A percentile compares a stretch with the other conserved stretches of the same genome.
Conservation (phyloP, 2,888 invertebrate species). For the Drosophila kanekoi region DNA sequence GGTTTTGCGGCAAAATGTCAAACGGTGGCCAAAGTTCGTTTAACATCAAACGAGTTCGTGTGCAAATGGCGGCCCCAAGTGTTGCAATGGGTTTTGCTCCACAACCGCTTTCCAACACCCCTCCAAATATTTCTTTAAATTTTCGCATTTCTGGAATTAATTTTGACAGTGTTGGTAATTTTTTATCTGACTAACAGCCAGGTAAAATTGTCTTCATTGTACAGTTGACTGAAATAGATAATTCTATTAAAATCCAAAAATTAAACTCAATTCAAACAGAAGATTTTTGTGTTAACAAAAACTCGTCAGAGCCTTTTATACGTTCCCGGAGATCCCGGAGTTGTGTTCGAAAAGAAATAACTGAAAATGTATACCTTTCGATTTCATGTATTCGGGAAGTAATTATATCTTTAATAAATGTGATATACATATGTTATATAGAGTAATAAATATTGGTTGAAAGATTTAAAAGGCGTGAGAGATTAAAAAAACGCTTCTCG, state of each 20-base stretch:
- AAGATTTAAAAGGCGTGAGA: no score
- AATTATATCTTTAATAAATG: no score
- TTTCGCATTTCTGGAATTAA: constrained; percentile 52
- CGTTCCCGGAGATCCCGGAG: no score
- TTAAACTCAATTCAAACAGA: not conserved
- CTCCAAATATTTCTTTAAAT: constrained; percentile 51
- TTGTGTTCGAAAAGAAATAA: no score
- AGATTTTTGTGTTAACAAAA: no score
- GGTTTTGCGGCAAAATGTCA: constrained; percentile 77
- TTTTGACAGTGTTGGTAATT: constrained; percentile 39
- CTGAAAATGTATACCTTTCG: no score
- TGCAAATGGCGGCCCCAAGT: constrained; percentile 68
- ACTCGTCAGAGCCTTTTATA: no score
- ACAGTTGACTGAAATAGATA: constrained; percentile 11
- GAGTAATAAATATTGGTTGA: no score
- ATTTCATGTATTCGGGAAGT: no score
- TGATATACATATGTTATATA: no score
- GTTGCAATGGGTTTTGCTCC: constrained; percentile 27
- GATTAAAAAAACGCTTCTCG: no score
- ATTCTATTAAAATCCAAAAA: not conserved
- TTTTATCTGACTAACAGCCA: constrained; percentile 26
- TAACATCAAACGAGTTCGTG: constrained; percentile 63
- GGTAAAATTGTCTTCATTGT: constrained; percentile 11
- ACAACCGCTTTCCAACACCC: not conserved
- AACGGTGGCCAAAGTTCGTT: constrained; percentile 76